phyloP scores from a whole-genome alignment of 2,888 invertebrate species.

The Dynastes maya region DNA sequence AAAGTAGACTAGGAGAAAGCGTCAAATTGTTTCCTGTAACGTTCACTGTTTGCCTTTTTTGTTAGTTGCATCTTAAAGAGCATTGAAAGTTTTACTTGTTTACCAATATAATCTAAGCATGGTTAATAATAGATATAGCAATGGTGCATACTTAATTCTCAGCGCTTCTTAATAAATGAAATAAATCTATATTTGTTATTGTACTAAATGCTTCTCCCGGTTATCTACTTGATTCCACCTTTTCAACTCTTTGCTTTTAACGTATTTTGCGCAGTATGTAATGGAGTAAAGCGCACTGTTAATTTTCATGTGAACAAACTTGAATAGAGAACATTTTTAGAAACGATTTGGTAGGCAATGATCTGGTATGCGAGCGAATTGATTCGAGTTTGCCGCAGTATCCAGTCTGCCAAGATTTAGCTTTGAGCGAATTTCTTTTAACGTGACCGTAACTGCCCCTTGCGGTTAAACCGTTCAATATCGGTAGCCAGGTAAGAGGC shows the following conservation, averaged over 20 bases:
- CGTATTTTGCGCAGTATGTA: not conserved
- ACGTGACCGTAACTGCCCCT: constrained; percentile 61
- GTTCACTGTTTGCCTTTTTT: too few relatives aligned
- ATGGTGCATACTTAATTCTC: too few relatives aligned
- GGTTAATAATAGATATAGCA: too few relatives aligned
- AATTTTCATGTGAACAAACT: constrained; percentile 33
- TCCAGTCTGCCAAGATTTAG: constrained; percentile 66
- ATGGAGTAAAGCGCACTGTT: not conserved
- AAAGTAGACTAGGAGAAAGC: too few relatives aligned
- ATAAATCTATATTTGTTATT: not conserved
- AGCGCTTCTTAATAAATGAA: too few relatives aligned
- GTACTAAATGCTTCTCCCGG: not conserved
- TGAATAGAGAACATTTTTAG: constrained; percentile 46
- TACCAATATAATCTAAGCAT: too few relatives aligned
- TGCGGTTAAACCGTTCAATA: constrained; percentile 7
- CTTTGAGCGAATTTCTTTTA: constrained; percentile 65
- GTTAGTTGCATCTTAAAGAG: too few relatives aligned
- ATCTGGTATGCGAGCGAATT: constrained; percentile 58
- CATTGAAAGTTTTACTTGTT: too few relatives aligned
- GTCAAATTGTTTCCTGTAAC: too few relatives aligned
- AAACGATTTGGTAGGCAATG: constrained; percentile 7
- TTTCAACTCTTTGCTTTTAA: not conserved
- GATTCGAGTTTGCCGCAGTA: constrained; percentile 64
- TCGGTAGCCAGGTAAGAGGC: not conserved
- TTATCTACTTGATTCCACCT: not conserved